Evolutionary conservation across 2,113 vertebrate genomes (phyloP).

Genomic region (Heliornis fulica): DNA sequence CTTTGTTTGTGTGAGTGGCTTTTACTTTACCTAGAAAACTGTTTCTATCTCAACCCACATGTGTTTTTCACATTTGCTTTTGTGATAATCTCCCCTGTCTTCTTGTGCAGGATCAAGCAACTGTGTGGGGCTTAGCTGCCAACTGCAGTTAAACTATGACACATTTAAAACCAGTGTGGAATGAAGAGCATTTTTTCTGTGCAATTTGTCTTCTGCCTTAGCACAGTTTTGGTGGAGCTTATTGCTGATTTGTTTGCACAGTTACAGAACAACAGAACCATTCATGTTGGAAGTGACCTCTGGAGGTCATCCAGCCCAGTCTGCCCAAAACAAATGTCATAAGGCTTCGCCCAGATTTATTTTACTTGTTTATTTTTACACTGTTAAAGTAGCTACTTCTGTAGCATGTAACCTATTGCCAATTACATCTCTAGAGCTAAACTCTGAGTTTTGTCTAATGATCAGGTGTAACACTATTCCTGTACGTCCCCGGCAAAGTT

Average conservation of each 20-base stretch:
- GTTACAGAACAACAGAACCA: background rate
- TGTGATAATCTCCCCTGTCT: no score
- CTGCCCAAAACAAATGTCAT: background rate
- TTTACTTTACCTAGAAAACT: no score
- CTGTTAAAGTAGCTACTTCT: background rate
- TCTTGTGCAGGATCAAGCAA: no score
- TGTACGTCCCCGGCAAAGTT: background rate
- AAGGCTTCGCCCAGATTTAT: background rate
- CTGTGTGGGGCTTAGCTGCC: no score
- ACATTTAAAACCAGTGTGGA: background rate
- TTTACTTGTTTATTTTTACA: background rate
- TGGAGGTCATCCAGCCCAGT: background rate
- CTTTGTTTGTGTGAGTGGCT: no score
- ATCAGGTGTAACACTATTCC: background rate
- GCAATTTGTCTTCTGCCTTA: background rate
- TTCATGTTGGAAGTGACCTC: background rate
- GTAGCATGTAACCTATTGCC: background rate
- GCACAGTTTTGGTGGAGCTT: background rate
- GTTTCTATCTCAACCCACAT: no score
- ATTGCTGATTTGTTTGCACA: background rate
- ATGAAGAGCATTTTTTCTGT: background rate
- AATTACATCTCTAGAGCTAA: background rate
- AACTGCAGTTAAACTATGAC: no score
- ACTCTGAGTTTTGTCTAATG: background rate
- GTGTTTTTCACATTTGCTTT: no score